Evolutionary conservation across 2,113 vertebrate species (phyloP).

Genomic region (Syrrhaptes paradoxus): DNA sequence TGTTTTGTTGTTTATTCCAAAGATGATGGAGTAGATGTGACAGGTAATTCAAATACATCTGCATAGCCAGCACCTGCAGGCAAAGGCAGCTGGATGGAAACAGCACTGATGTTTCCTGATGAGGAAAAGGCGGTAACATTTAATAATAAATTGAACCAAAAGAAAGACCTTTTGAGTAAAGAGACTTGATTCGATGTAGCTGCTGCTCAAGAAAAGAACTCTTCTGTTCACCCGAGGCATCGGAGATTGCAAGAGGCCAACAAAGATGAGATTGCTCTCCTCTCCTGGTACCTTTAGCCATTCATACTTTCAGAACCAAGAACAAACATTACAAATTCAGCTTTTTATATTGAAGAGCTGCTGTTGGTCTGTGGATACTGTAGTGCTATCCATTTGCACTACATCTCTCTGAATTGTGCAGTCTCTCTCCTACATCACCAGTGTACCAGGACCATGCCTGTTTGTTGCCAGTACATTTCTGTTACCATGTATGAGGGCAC

Average conservation of each 20-base stretch:
- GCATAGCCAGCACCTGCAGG: not conserved
- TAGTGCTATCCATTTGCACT: not conserved
- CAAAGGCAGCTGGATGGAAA: not conserved
- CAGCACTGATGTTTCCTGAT: not conserved
- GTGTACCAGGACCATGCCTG: accelerated
- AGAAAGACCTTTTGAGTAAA: not conserved
- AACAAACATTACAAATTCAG: not conserved
- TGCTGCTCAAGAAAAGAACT: not conserved
- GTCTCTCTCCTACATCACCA: not conserved
- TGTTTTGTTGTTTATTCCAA: not conserved
- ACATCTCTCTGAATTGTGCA: not conserved
- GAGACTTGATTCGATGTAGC: not conserved
- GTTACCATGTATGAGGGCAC: not conserved
- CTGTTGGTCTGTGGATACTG: not conserved
- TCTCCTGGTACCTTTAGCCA: not conserved
- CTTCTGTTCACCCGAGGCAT: not conserved
- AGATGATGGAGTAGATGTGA: not conserved
- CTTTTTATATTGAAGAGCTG: accelerated
- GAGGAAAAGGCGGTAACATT: not conserved
- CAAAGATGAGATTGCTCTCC: accelerated
- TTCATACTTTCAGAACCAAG: not conserved
- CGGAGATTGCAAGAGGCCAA: accelerated
- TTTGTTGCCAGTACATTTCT: not conserved
- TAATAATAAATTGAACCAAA: not conserved
- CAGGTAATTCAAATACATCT: not conserved